Evolutionary conservation across 2,888 invertebrate genomes (phyloP).

Genomic region (Drosophila anomelani): DNA sequence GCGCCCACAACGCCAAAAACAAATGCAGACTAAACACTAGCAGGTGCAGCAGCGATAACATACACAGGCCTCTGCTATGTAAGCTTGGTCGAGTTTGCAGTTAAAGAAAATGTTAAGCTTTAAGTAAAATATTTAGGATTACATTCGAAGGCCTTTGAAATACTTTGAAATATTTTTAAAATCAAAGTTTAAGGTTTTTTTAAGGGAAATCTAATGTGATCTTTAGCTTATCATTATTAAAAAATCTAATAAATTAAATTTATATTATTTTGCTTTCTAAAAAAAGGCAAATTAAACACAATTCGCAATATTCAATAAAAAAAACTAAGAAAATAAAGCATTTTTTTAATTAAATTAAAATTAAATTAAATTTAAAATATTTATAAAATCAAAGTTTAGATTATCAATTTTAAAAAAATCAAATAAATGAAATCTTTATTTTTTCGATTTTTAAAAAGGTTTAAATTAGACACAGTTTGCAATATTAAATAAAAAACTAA

Average conservation of each 20-base stretch:
- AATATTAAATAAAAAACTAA: not conserved
- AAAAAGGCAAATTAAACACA: too few relatives aligned
- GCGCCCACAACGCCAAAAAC: slow-evolving; percentile 27
- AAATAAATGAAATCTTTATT: too few relatives aligned
- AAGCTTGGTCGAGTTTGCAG: slow-evolving; percentile 11
- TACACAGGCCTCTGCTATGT: slow-evolving; percentile 18
- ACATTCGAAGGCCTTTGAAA: accelerated
- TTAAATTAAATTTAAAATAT: too few relatives aligned
- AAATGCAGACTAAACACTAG: slow-evolving; percentile 28
- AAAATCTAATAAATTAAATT: too few relatives aligned
- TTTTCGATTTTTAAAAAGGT: not conserved
- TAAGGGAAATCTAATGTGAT: not conserved
- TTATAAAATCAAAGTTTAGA: too few relatives aligned
- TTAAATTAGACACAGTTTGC: not conserved
- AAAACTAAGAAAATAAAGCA: too few relatives aligned
- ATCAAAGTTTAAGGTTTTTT: not conserved
- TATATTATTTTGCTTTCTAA: too few relatives aligned
- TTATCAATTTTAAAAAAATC: too few relatives aligned
- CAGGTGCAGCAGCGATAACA: slow-evolving; percentile 39
- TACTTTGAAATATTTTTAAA: not conserved
- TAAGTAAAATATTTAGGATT: not conserved
- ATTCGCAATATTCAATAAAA: too few relatives aligned
- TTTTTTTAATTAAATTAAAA: too few relatives aligned
- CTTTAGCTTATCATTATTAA: not conserved
- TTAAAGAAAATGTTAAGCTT: not conserved